phyloP scores from a whole-genome alignment of 2,113 vertebrate genomes.

The Pseudopipra pipra region DNA sequence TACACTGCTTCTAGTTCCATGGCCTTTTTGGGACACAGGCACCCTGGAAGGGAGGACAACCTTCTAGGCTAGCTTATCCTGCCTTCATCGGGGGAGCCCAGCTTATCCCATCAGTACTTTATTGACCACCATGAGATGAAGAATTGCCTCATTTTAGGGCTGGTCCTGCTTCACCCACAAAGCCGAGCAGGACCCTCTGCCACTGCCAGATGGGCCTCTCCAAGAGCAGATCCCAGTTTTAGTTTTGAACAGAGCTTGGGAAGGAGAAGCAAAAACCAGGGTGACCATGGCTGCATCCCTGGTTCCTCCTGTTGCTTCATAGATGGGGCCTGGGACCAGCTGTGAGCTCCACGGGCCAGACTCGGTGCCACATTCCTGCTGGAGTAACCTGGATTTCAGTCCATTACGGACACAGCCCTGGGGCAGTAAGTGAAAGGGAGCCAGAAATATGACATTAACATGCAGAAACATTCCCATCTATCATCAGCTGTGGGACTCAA shows the following conservation, averaged over 20 bases:
- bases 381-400: neutral
- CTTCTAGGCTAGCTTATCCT: neutral
- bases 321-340: neutral
- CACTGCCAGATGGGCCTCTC: neutral
- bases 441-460: neutral
- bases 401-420: neutral
- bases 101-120: neutral
- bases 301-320: neutral
- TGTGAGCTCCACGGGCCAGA: neutral
- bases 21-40: neutral
- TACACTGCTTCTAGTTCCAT: neutral
- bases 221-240: neutral
- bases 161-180: rapidly evolving
- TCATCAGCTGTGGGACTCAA: neutral
- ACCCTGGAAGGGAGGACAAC: neutral
- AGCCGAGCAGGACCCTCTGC: neutral
- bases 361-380: neutral
- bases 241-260: neutral
- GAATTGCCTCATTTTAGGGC: neutral
- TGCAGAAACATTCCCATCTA: neutral
- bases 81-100: neutral
- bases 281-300: neutral
- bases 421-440: neutral
- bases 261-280: neutral
- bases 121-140: neutral